phyloP scores from a whole-genome alignment of 1,140 invertebrate genomes.

The Microplitis mediator region DNA sequence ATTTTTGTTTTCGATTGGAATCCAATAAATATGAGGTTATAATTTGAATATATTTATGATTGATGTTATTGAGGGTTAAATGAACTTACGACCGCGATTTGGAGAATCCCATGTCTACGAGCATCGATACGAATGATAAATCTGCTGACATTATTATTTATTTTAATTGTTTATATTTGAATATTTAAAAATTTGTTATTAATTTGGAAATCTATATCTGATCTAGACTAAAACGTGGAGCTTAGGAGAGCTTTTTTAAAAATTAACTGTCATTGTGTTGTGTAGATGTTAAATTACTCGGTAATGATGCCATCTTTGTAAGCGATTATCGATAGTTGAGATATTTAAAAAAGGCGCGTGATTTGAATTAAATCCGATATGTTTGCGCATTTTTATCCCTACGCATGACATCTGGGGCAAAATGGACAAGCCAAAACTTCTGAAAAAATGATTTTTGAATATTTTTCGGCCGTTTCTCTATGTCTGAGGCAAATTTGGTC shows the following conservation, averaged over 20 bases:
- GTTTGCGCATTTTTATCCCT: no score
- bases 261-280: slow-evolving; percentile 2
- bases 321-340: no score
- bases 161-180: neutral
- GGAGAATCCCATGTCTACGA: neutral
- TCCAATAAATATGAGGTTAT: neutral
- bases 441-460: no score
- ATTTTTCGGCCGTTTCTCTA: no score
- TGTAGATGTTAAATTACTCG: neutral
- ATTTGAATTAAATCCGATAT: no score
- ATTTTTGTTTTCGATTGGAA: neutral
- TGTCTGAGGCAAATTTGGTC: no score
- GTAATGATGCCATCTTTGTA: no score
- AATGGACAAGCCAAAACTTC: no score
- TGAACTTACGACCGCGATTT: neutral
- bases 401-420: no score
- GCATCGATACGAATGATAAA: neutral
- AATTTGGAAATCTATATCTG: neutral
- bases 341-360: no score
- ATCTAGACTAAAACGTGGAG: neutral
- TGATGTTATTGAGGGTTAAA: neutral
- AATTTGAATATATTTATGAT: neutral
- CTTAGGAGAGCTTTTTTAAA: neutral
- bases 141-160: neutral
- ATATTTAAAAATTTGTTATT: neutral